Evolutionary conservation across 1,140 invertebrate species (phyloP), one percentile per base, ranked within the genome.

Genomic region (Mycetomoellerius zeteki): DNA sequence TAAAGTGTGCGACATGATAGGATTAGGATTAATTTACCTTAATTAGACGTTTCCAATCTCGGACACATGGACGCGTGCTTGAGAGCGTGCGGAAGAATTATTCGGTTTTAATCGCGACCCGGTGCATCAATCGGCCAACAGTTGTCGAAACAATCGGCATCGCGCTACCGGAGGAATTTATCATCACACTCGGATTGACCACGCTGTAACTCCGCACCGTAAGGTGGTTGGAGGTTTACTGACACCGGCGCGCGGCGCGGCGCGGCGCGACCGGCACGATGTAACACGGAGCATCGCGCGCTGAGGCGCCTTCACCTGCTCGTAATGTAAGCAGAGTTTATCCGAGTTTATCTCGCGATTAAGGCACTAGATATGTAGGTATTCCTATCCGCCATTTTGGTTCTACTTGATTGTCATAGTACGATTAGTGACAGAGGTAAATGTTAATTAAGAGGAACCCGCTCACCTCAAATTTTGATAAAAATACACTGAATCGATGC

Each of bases 171-270:
- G 16, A 19, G 6, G 12, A 5, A 16, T 33, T 5, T 4, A 47
- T 47, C 64, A 24, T 30, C 33, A 24, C 47, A 7, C 37, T 21
- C 56, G 52, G 5, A 33, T 10, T 8, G 12, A 21, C 60, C 77
- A 85, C 24, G 27, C 12, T 14, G 12, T 12, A 2, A 30, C 75
- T 91, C 93, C 92, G 93, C 89, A 92, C 91, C 85, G 86, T 85
- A 87, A 90, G 92, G 91, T 93, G 91, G 93, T 91, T 89, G 91
- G 92, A 92, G 91, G 93, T 94, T 94, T 92, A 95, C 94, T 95
- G 94, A 94, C 94, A 93, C 92, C 91, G 91, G 90, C 62, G 30
- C 91, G 90, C 52, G 52, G 19, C 52, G 52, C 50, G 14, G 4
- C 91, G 78, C 21, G 52, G 27, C n/a, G 30, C 76, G 47, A 33